phyloP scores from a whole-genome alignment of 1,140 invertebrate genomes.

The Leptonema lineaticorne region DNA sequence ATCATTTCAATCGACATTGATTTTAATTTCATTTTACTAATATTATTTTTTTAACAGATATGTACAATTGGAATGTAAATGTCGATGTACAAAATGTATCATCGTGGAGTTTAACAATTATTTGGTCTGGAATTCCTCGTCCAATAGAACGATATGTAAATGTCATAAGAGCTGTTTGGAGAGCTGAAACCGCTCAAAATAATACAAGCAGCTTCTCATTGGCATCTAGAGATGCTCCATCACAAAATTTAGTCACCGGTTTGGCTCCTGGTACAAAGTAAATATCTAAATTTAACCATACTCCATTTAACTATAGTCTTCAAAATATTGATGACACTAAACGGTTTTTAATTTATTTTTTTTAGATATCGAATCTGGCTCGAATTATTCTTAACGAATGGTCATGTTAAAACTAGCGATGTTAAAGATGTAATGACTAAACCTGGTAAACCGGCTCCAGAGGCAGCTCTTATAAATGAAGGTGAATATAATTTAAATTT shows the following conservation, averaged over 20 bases:
- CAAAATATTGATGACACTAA: too few relatives aligned
- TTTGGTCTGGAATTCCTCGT: conserved; percentile 80
- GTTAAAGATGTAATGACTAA: conserved; percentile 86
- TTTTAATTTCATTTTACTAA: background rate
- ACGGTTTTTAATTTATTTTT: conserved; percentile 21
- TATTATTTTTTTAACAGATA: conserved; percentile 55
- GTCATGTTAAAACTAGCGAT: conserved; percentile 84
- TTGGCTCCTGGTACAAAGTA: conserved; percentile 75
- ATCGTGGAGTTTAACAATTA: conserved; percentile 72
- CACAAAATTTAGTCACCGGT: conserved; percentile 54
- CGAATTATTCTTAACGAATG: conserved; percentile 85
- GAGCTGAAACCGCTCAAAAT: conserved; percentile 71
- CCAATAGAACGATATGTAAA: conserved; percentile 90
- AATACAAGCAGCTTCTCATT: conserved; percentile 82
- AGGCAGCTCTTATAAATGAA: conserved; percentile 57
- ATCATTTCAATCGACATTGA: background rate
- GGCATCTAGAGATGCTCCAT: conserved; percentile 74
- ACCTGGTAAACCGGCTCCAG: conserved; percentile 60
- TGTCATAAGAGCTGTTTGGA: conserved; percentile 83
- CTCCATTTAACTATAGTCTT: too few relatives aligned
- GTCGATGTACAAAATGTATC: conserved; percentile 74
- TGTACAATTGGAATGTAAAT: conserved; percentile 78
- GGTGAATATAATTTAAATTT: too few relatives aligned
- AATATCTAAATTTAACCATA: too few relatives aligned
- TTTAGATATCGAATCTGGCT: conserved; percentile 79